Percentiles rank a stretch among this genome's conserved stretches.
phyloP scores from a whole-genome alignment of 2,113 vertebrate genomes.

The Pterocles gutturalis region DNA sequence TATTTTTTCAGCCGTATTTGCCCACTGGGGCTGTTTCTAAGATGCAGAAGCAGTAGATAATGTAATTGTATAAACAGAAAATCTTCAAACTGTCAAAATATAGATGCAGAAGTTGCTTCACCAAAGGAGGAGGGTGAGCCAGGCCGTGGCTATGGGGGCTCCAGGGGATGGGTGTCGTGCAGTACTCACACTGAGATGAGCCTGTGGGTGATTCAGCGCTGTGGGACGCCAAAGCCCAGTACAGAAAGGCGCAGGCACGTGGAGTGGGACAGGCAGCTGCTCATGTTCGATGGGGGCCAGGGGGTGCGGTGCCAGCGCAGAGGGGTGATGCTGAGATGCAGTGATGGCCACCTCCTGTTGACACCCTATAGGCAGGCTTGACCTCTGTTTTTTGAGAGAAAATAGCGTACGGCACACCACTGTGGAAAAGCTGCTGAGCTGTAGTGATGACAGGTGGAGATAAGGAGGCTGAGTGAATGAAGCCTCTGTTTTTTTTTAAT shows the following conservation, averaged over 20 bases:
- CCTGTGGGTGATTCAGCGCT: neutral
- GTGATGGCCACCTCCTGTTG: neutral
- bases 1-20: neutral
- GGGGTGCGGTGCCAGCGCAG: neutral
- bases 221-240: accelerated
- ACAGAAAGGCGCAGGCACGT: accelerated
- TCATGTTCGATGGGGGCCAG: accelerated
- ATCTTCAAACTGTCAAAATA: neutral
- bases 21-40: neutral
- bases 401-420: neutral
- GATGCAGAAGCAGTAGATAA: neutral
- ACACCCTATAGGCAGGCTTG: neutral
- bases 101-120: neutral
- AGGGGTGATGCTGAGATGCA: neutral
- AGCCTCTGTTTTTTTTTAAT: neutral
- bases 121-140: neutral
- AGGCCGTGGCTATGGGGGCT: neutral
- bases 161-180: accelerated
- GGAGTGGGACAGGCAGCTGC: neutral
- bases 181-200: accelerated
- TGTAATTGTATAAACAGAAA: neutral
- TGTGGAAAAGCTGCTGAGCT: neutral
- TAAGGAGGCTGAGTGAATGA: slow-evolving; percentile 18
- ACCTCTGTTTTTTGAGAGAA: neutral
- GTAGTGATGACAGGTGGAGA: neutral